Conservation (phyloP, 2,888 invertebrate genomes). For the Agrochola litura region DNA sequence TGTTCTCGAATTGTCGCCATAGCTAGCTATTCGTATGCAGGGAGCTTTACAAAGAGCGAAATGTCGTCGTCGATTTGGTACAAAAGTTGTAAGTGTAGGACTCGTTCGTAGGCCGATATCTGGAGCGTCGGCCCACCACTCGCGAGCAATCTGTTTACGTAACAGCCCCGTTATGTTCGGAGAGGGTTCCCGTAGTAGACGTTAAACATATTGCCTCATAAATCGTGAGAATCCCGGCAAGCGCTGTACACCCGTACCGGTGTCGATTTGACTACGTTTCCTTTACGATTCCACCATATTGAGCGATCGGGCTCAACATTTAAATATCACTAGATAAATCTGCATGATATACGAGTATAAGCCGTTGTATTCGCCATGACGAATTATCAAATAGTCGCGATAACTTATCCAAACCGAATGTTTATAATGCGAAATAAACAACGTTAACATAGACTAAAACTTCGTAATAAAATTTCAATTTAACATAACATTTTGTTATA, state of each 20-base stretch:
- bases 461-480: constrained; percentile 35
- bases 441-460: constrained; percentile 27
- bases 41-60: constrained; percentile 75
- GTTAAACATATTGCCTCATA: constrained; percentile 91
- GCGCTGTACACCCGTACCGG: constrained; percentile 84
- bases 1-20: constrained; percentile 66
- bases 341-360: constrained; percentile 48
- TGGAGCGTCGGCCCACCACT: constrained; percentile 82
- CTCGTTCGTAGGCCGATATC: constrained; percentile 85
- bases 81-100: constrained; percentile 82
- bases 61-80: constrained; percentile 76
- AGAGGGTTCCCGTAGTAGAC: constrained; percentile 89
- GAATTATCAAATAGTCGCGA: constrained; percentile 53
- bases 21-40: constrained; percentile 72
- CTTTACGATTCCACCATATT: constrained; percentile 86
- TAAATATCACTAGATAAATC: constrained; percentile 70
- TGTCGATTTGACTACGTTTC: constrained; percentile 90
- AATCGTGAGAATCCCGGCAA: constrained; percentile 89
- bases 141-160: constrained; percentile 90
- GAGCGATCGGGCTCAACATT: constrained; percentile 78
- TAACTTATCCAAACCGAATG: constrained; percentile 18
- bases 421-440: constrained; percentile 42
- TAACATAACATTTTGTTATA: constrained; percentile 30
- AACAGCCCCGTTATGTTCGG: constrained; percentile 90
- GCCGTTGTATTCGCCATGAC: constrained; percentile 46